Conservation (phyloP, 1,140 invertebrate genomes). For the Heliconius hermathena region DNA sequence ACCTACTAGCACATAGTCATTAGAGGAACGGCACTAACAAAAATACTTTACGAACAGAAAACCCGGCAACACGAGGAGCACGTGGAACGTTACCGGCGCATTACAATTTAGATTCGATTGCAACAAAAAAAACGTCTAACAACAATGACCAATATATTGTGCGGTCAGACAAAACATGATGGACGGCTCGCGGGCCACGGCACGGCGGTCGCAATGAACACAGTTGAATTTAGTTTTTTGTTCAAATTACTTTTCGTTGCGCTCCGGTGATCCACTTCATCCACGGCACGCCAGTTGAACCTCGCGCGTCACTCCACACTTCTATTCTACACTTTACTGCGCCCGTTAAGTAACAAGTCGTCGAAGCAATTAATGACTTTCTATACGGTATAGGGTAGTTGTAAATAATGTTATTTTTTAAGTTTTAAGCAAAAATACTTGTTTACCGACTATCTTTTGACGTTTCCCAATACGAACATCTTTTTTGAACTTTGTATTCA, state of each 20-base stretch:
- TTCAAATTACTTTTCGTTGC: slow-evolving; percentile 81
- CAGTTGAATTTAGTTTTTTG: slow-evolving; percentile 79
- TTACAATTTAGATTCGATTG: slow-evolving; percentile 65
- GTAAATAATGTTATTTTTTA: slow-evolving; percentile 9
- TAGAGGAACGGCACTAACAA: slow-evolving; percentile 30
- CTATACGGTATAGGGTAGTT: slow-evolving; percentile 22
- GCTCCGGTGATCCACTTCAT: slow-evolving; percentile 78
- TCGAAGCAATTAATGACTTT: background rate
- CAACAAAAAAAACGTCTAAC: slow-evolving; percentile 69
- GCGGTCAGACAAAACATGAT: slow-evolving; percentile 81
- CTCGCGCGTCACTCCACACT: slow-evolving; percentile 51
- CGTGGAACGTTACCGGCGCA: slow-evolving; percentile 75
- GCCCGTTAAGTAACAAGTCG: slow-evolving; percentile 13
- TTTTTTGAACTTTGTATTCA: slow-evolving; percentile 62
- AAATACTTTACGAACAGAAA: slow-evolving; percentile 49
- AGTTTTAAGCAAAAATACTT: slow-evolving; percentile 40
- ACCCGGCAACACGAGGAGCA: slow-evolving; percentile 51
- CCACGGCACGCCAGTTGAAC: slow-evolving; percentile 63
- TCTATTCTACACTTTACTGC: slow-evolving; percentile 28
- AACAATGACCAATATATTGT: slow-evolving; percentile 79
- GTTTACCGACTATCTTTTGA: slow-evolving; percentile 56
- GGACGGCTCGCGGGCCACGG: slow-evolving; percentile 53
- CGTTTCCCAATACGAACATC: slow-evolving; percentile 48
- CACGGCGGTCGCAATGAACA: slow-evolving; percentile 73
- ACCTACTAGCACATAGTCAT: slow-evolving; percentile 41